Percentiles rank a stretch among this genome's conserved stretches.
These are phyloP conservation scores for Pluvialis apricaria DNA, from an alignment of 2,113 vertebrate genomes.

Conservation along the genomic window DNA sequence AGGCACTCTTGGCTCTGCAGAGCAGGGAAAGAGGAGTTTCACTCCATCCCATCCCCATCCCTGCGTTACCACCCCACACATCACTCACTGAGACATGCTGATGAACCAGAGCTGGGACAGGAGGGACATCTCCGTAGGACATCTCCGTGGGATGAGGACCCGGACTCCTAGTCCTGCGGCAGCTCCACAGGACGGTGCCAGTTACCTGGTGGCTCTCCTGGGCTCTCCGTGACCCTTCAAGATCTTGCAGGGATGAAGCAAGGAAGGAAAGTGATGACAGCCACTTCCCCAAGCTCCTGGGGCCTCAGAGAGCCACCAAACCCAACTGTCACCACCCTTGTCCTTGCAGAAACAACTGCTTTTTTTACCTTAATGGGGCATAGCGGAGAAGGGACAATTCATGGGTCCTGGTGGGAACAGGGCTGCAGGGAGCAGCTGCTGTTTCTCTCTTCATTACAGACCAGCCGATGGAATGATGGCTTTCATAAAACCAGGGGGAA, in stretches of 20 bases:
- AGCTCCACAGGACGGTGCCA: accelerated
- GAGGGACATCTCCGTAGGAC: neutral
- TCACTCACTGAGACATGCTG: accelerated
- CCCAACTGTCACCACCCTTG: neutral
- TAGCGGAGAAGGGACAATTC: neutral
- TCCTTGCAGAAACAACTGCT: neutral
- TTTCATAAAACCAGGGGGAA: neutral
- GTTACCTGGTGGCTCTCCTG: neutral
- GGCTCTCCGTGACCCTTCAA: neutral
- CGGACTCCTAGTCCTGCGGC: neutral
- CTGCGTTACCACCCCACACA: accelerated
- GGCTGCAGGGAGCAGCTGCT: neutral
- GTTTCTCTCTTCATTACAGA: neutral
- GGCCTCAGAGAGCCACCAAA: neutral
- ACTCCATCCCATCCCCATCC: neutral
- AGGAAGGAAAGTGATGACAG: neutral
- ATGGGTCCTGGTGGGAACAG: neutral
- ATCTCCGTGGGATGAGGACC: neutral
- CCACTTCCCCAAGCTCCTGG: accelerated
- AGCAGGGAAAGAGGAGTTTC: neutral
- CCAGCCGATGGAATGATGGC: neutral
- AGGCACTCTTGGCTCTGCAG: neutral
- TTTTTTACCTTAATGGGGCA: neutral
- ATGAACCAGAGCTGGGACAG: neutral
- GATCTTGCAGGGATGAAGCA: neutral